Evolutionary conservation across 2,797 vertebrate species (phyloP).

Genomic region (Sebastolobus alascanus): DNA sequence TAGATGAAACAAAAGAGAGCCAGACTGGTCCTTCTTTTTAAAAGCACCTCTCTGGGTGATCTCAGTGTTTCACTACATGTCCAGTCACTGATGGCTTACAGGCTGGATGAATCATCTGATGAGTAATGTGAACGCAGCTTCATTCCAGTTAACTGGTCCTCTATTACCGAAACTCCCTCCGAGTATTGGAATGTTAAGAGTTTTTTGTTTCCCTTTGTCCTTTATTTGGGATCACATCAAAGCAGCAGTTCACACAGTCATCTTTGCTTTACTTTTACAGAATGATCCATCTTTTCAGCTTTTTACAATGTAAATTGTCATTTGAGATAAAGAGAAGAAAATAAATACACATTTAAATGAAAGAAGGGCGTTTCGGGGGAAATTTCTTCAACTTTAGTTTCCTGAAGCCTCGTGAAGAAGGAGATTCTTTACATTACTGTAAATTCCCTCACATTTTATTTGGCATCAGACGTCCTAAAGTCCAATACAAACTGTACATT

Average conservation of each 20-base stretch:
- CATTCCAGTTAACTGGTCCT: constrained; percentile 49
- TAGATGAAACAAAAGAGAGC: not conserved
- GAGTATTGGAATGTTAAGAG: not conserved
- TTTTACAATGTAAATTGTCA: no score
- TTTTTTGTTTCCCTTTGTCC: not conserved
- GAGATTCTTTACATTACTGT: not conserved
- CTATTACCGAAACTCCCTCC: constrained; percentile 3
- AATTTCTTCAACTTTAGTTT: no score
- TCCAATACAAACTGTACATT: not conserved
- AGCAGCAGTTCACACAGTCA: no score
- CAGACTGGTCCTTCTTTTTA: not conserved
- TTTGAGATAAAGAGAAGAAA: no score
- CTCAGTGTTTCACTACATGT: constrained; percentile 35
- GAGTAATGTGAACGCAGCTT: constrained; percentile 36
- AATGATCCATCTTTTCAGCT: no score
- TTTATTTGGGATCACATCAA: no score
- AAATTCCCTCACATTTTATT: not conserved
- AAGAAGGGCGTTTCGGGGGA: no score
- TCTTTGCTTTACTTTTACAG: no score
- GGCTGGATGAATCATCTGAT: constrained; percentile 55
- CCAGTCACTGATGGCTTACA: constrained; percentile 11
- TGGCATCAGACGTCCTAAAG: not conserved
- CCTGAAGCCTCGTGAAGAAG: no score
- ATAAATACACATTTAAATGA: no score
- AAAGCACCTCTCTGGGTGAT: constrained; percentile 36